Evolutionary conservation across 37 sponge, comb jelly and placozoan genomes (phyloP).

Genomic region (Mnemiopsis leidyi): DNA sequence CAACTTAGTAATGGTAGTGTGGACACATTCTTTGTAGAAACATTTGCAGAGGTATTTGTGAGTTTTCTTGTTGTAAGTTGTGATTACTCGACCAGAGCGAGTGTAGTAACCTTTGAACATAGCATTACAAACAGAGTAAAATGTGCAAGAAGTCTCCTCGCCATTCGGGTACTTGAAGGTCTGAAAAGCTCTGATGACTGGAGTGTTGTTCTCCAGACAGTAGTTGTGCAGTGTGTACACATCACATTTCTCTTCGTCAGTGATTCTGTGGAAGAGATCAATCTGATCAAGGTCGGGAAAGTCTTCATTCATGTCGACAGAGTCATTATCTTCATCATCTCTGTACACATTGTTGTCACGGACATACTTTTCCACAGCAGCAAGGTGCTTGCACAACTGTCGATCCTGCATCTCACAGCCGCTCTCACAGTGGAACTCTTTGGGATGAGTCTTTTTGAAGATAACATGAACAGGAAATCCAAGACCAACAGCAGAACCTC

Average conservation of each 20-base stretch:
- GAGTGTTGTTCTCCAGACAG: conserved; percentile 60
- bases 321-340: conserved; percentile 48
- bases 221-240: conserved; percentile 57
- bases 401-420: conserved; percentile 64
- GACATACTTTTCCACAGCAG: conserved; percentile 58
- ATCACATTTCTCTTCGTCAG: conserved; percentile 64
- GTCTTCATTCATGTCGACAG: conserved; percentile 31
- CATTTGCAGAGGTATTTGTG: conserved; percentile 62
- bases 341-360: conserved; percentile 34
- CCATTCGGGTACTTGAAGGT: conserved; percentile 60
- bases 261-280: conserved; percentile 40
- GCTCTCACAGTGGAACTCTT: conserved; percentile 62
- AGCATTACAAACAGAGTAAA: conserved; percentile 60
- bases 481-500: conserved; percentile 62
- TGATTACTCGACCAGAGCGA: conserved; percentile 46
- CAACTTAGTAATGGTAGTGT: conserved; percentile 36
- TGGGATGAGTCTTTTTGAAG: conserved; percentile 63
- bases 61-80: conserved; percentile 54
- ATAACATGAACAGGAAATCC: conserved; percentile 60
- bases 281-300: conserved; percentile 56
- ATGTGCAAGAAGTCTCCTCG: conserved; percentile 44
- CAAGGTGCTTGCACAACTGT: conserved; percentile 61
- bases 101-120: conserved; percentile 66
- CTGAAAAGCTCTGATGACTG: conserved; percentile 46
- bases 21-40: conserved; percentile 63